Base-by-base conservation (phyloP, 92 coral and sea anemone genomes). In the Umimayanthus kanabou region DNA sequence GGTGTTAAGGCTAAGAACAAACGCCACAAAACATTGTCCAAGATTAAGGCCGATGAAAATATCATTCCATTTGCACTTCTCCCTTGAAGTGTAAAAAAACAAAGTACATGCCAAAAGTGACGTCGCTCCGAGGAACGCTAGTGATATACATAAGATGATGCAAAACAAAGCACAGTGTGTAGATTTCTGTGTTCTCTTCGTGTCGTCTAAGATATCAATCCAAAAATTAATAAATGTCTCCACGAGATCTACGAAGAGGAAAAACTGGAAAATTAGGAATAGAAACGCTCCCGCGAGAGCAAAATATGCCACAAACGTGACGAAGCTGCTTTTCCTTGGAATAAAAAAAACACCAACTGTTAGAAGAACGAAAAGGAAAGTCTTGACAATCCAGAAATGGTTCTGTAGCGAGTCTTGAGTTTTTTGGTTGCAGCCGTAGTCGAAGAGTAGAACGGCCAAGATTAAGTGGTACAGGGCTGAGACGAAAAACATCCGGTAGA, bases 11-110 rank as follows among this genome's bases (percentile, higher is more conserved):
- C 87, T 72, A 14, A 87, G 71, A 45, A 42, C 77, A 65, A 90
- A 87, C 9, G 90, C 89, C 39, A 87, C 74, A 42, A 86, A 80
- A 87, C 90, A 80, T 23, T 77, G 90, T 42, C 87, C 89, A 28
- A 90, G 76, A 37, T 58, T 87, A 16, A 86, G 72, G 30, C 77
- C 81, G 2, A 87, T 87, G 15, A 86, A 86, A 49, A 90, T 47
- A 22, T 87, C 83, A 18, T 81, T 87, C 92, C 92, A 90, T 26
- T 65, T 90, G 42, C 92, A 90, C 5, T 87, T 80, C 77, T 66
- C 76, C 47, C 73, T 47, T n/a, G 92, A 75, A 3, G 90, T 74
- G 76, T 47, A 64, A 33, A 87, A 65, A 81, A 87, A 80, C 39
- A 90, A 5, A 28, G 39, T 65, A 29, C 84, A 73, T 18, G 78